phyloP scores from a whole-genome alignment of 2,113 vertebrate genomes.

The Festucalex cinctus region DNA sequence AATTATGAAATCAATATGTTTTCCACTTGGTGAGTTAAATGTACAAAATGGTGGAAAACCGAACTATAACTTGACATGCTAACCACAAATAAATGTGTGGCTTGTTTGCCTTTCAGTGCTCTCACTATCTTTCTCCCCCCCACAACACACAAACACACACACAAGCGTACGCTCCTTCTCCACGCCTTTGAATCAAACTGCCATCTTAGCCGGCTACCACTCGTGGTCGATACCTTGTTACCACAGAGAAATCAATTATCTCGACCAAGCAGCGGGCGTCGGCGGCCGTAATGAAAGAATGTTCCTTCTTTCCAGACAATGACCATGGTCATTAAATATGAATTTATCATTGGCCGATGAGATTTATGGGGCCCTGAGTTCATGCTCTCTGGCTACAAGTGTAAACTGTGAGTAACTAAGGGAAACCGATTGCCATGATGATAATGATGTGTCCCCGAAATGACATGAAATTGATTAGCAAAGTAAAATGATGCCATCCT shows the following conservation, averaged over 20 bases:
- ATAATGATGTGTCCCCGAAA: constrained; percentile 4
- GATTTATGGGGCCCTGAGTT: constrained; percentile 59
- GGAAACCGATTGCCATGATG: constrained; percentile 17
- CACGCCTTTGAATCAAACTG: constrained; percentile 64
- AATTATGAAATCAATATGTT: constrained; percentile 54
- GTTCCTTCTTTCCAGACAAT: constrained; percentile 65
- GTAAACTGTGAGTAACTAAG: constrained; percentile 22
- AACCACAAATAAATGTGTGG: constrained; percentile 61
- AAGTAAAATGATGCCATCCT: neutral
- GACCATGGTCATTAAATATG: constrained; percentile 66
- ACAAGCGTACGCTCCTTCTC: constrained; percentile 24
- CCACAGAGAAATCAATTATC: constrained; percentile 86
- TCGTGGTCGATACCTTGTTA: constrained; percentile 85
- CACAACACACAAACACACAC: neutral
- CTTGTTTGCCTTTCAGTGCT: constrained; percentile 38
- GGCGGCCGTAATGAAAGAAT: constrained; percentile 73
- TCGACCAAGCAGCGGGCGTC: constrained; percentile 78
- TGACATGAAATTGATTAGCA: neutral
- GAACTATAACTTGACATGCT: constrained; percentile 14
- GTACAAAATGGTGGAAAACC: constrained; percentile 20
- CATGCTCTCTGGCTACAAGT: constrained; percentile 41
- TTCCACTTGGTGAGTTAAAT: constrained; percentile 45
- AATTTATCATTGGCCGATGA: constrained; percentile 58
- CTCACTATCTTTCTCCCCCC: constrained; percentile 32
- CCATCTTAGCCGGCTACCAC: constrained; percentile 65